Percentiles rank a stretch among this genome's conserved stretches.
Conservation (phyloP, 2,888 invertebrate species). For the Abscondita cerata region DNA sequence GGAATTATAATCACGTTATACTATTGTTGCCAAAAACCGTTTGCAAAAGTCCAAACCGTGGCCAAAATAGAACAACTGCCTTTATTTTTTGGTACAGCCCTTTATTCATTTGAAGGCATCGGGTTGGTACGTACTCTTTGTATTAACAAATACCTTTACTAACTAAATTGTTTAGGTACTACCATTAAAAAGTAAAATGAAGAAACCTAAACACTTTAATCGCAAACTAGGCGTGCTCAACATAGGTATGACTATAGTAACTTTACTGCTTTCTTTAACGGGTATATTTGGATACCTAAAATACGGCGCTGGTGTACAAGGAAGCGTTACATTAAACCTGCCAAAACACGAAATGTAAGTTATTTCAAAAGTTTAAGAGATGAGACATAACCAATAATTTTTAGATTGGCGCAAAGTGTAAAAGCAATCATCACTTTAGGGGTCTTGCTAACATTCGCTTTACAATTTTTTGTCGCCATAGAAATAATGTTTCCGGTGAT, state of each 20-base stretch:
- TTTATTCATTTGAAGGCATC: slow-evolving; percentile 97
- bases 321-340: slow-evolving; percentile 89
- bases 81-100: slow-evolving; percentile 93
- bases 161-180: slow-evolving; percentile 63
- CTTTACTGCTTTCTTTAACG: slow-evolving; percentile 76
- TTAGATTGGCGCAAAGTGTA: slow-evolving; percentile 81
- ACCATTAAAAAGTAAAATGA: slow-evolving; percentile 93
- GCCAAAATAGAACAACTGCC: slow-evolving; percentile 72
- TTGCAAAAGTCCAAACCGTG: slow-evolving; percentile 66
- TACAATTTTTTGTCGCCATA: slow-evolving; percentile 95
- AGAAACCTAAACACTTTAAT: slow-evolving; percentile 76
- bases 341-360: slow-evolving; percentile 68
- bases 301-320: slow-evolving; percentile 82
- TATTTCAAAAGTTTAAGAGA: not conserved
- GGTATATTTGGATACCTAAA: slow-evolving; percentile 90
- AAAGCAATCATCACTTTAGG: slow-evolving; percentile 85
- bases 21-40: slow-evolving; percentile 72
- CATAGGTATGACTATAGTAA: slow-evolving; percentile 85
- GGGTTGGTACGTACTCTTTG: slow-evolving; percentile 61
- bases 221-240: slow-evolving; percentile 86
- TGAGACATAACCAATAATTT: slow-evolving; percentile 27
- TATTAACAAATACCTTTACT: too few species aligned
- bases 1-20: slow-evolving; percentile 82
- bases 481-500: slow-evolving; percentile 86
- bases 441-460: slow-evolving; percentile 88